phyloP scores from a whole-genome alignment of 2,113 vertebrate genomes.

The Azemiops feae region DNA sequence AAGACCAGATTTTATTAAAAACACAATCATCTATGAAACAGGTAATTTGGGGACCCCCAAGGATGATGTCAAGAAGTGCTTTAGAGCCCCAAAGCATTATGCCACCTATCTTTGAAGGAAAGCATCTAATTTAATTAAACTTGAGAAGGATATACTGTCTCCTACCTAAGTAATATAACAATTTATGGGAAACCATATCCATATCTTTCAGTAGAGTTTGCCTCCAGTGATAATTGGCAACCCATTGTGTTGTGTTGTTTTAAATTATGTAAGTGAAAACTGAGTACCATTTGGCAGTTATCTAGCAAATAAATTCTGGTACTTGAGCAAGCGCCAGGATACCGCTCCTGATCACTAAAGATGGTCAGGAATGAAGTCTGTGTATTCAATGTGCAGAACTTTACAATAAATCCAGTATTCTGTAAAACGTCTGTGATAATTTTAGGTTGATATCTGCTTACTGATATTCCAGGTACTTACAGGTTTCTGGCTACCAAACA shows the following conservation, averaged over 20 bases:
- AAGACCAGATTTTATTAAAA: not conserved
- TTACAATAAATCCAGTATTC: not conserved
- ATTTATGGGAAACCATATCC: not conserved
- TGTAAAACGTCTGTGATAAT: not conserved
- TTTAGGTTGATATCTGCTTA: not conserved
- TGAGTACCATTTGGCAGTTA: not conserved
- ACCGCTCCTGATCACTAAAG: not conserved
- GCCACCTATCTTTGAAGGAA: not conserved
- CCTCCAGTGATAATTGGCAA: not conserved
- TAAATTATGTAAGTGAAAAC: not conserved
- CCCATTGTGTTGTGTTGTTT: not conserved
- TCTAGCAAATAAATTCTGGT: not conserved
- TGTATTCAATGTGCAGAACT: not conserved
- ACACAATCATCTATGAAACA: not conserved
- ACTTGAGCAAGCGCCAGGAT: not conserved
- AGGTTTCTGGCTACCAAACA: not conserved
- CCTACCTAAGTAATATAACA: not conserved
- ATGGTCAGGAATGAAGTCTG: not conserved
- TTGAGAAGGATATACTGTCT: not conserved
- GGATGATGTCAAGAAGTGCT: not conserved
- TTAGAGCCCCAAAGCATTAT: not conserved
- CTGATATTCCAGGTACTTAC: not conserved
- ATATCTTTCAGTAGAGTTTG: not conserved
- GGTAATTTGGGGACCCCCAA: not conserved
- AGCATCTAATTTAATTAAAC: not conserved